A percentile compares a stretch with the other conserved stretches of the same genome.
Conservation (phyloP, 2,888 invertebrate genomes). For the Drosophila cognata region DNA sequence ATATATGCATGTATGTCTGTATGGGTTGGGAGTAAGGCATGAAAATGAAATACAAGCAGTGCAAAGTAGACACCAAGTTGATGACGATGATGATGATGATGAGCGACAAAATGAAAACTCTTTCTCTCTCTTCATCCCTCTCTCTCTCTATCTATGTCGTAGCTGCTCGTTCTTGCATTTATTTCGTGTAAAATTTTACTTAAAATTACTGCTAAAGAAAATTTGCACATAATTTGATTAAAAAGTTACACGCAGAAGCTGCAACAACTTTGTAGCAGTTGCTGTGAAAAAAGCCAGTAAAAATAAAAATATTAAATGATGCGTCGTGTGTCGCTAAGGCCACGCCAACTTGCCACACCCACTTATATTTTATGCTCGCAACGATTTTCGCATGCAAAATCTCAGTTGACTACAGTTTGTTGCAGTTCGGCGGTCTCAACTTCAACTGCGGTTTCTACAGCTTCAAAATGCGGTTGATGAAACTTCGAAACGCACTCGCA, state of each 20-base stretch:
- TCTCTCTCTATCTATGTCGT: conserved; percentile 2
- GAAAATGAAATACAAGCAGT: conserved; percentile 71
- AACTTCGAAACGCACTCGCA: conserved; percentile 38
- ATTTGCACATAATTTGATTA: conserved; percentile 81
- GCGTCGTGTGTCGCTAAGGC: conserved; percentile 21
- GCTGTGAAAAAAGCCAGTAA: conserved; percentile 2
- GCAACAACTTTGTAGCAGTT: conserved; percentile 54
- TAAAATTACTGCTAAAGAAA: conserved; percentile 81
- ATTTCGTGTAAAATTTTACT: conserved; percentile 73
- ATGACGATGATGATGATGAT: conserved; percentile 31
- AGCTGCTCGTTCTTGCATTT: conserved; percentile 35
- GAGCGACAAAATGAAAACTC: conserved; percentile 26
- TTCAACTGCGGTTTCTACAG: conserved; percentile 62
- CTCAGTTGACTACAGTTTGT: conserved; percentile 54
- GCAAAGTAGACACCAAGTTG: conserved; percentile 50
- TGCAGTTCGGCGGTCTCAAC: conserved; percentile 31
- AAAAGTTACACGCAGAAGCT: conserved; percentile 76
- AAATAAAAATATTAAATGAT: conserved; percentile 42
- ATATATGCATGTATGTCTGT: neutral
- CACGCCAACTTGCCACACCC: conserved; percentile 15
- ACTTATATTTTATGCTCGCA: conserved; percentile 2
- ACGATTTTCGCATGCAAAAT: conserved; percentile 28
- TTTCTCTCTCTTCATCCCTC: neutral
- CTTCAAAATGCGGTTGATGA: conserved; percentile 47
- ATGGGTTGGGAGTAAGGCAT: conserved; percentile 33